Evolutionary conservation across 1,140 invertebrate species (phyloP).

Genomic region (Proctacanthus coquilletti): DNA sequence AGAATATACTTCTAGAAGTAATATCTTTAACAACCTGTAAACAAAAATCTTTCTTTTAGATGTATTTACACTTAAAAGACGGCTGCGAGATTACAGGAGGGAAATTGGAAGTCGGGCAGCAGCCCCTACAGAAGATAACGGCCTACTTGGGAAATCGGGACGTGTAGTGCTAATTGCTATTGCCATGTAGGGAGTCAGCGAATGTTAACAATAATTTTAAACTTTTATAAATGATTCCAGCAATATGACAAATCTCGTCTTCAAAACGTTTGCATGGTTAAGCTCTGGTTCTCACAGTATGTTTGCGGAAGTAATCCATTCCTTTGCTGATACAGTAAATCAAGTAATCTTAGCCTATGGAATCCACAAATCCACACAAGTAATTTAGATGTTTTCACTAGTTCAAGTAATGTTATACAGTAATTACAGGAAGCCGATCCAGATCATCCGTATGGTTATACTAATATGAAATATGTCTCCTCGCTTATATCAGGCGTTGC

Average conservation of each 20-base stretch:
- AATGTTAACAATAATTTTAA: background rate
- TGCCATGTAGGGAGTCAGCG: conserved; percentile 46
- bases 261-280: conserved; percentile 82
- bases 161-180: conserved; percentile 76
- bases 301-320: conserved; percentile 96
- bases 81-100: conserved; percentile 62
- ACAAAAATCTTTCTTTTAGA: conserved; percentile 46
- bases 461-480: conserved; percentile 93
- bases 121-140: conserved; percentile 36
- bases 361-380: conserved; percentile 87
- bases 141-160: conserved; percentile 62
- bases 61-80: conserved; percentile 73
- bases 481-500: conserved; percentile 95
- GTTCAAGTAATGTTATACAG: conserved; percentile 2
- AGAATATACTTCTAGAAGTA: no score
- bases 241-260: conserved; percentile 79
- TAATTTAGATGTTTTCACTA: conserved; percentile 27
- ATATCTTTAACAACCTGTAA: no score
- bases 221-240: conserved; percentile 34
- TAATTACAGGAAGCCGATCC: conserved; percentile 55
- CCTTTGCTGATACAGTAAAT: conserved; percentile 90
- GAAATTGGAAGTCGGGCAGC: conserved; percentile 53
- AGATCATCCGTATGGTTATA: conserved; percentile 88
- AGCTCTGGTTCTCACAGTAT: conserved; percentile 92
- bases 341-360: conserved; percentile 89